Conservation (phyloP, 2,888 invertebrate genomes). For the Cephus runcator region DNA sequence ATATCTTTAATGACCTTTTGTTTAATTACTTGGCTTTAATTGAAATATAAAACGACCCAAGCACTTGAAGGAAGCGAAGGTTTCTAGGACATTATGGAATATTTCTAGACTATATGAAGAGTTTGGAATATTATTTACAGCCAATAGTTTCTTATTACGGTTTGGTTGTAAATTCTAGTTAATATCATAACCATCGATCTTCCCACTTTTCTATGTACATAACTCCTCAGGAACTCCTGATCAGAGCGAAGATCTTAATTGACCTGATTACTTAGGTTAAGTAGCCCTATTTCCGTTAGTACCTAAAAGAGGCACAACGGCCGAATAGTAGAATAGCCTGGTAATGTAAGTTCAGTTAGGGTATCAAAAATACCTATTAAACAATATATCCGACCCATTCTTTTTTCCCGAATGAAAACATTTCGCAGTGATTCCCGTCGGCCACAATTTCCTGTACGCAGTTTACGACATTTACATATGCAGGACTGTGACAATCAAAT, state of each 20-base stretch:
- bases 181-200: neutral
- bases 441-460: neutral
- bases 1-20: neutral
- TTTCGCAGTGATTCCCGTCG: neutral
- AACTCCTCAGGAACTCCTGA: neutral
- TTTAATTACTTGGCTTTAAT: neutral
- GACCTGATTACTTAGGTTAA: constrained; percentile 29
- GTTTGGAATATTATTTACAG: neutral
- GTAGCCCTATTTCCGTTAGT: constrained; percentile 35
- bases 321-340: neutral
- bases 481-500: constrained; percentile 32
- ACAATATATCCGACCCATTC: neutral
- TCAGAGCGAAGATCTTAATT: constrained; percentile 23
- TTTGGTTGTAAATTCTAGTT: neutral
- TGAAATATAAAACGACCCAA: neutral
- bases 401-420: neutral
- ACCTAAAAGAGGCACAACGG: constrained; percentile 29
- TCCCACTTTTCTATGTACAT: neutral
- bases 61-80: no score
- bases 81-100: neutral
- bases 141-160: neutral
- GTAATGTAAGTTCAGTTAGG: neutral
- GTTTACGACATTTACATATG: neutral
- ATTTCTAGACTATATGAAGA: neutral
- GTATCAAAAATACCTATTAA: neutral